phyloP scores from a whole-genome alignment of 2,797 vertebrate genomes.

The Euphonia xanthogaster region DNA sequence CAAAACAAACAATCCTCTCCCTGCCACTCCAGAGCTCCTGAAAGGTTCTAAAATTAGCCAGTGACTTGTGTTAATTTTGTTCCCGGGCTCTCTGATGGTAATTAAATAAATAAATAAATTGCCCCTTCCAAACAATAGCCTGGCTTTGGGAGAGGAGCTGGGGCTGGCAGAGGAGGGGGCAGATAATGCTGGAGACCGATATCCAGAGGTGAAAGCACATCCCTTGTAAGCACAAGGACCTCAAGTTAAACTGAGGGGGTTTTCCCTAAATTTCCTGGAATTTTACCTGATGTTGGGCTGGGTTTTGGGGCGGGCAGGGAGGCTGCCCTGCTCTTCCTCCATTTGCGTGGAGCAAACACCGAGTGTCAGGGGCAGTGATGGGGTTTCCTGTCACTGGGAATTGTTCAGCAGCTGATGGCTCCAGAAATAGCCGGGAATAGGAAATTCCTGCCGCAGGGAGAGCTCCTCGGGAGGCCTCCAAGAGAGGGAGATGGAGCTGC shows the following conservation, averaged over 20 bases:
- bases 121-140: background rate
- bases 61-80: background rate
- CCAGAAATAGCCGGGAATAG: background rate
- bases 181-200: background rate
- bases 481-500: background rate
- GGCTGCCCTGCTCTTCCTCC: background rate
- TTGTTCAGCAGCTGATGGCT: background rate
- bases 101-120: background rate
- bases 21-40: background rate
- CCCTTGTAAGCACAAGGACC: background rate
- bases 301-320: background rate
- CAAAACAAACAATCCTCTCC: background rate
- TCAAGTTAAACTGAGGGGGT: background rate
- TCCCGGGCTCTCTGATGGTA: background rate
- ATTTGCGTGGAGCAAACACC: background rate
- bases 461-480: background rate
- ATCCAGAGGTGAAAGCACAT: background rate
- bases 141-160: background rate
- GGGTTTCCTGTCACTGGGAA: background rate
- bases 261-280: background rate
- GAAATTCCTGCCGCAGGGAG: background rate
- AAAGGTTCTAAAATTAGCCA: background rate
- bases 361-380: background rate
- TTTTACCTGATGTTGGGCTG: background rate
- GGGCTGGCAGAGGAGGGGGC: background rate